Evolutionary conservation across 1,140 invertebrate genomes (phyloP), one percentile per base, ranked within the genome.

Genomic region (Drosophila sproati): DNA sequence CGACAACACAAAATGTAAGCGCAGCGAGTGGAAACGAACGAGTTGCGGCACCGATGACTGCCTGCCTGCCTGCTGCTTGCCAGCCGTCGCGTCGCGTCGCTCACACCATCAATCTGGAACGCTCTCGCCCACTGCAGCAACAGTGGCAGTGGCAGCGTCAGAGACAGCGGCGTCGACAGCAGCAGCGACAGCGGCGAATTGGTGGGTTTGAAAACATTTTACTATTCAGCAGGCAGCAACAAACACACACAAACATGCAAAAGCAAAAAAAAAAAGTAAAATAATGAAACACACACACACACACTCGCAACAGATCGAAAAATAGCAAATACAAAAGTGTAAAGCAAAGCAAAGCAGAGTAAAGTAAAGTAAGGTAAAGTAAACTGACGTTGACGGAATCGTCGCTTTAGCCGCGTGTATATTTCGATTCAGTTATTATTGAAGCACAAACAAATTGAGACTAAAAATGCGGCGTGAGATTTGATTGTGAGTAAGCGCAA

Each of bases 391-490:
- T 85, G 74, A 80, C 80, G 80, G 82, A 74, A 77, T 86, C 83
- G 87, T 88, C 83, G 83, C 78, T 87, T 87, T 63, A 76, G 82
- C 78, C 81, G 88, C 82, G 83, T 85, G 83, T 80, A 73, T 88
- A 88, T 80, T 82, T 87, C 77, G 82, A 85, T 88, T 89, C 89
- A 91, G 85, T 91, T 91, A 91, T 91, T 91, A 89, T 91, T 91
- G 80, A 77, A 82, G 80, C 80, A 73, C 77, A 82, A 76, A 79
- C 80, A 79, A 82, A 79, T 82, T 82, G 89, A 91, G 89, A 91
- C 89, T 91, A 91, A 91, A 91, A 89, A 91, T 89, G 86, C 85
- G 89, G 81, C 86, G 89, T 91, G 89, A 91, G 89, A 91, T 91
- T 91, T 91, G 89, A 91, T 91, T 91, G 90, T 91, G 78, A 91